phyloP scores from a whole-genome alignment of 2,113 vertebrate species.

The Ptilorrhoa leucosticta region DNA sequence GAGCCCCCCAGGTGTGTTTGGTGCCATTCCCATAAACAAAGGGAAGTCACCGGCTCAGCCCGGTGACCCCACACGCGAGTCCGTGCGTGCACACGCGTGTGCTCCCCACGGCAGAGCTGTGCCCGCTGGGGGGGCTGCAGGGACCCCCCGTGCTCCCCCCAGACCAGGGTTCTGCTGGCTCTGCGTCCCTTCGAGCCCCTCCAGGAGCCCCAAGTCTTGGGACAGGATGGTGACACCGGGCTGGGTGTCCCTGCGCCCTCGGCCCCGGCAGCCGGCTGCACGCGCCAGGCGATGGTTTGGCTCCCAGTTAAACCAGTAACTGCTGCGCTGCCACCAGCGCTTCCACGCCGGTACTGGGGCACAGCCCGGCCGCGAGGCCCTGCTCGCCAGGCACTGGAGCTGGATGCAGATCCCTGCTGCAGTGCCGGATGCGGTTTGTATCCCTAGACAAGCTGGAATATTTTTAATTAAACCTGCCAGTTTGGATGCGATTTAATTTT shows the following conservation, averaged over 20 bases:
- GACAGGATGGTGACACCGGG: not conserved
- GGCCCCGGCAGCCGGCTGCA: no score
- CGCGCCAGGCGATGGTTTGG: rapidly evolving
- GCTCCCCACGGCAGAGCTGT: rapidly evolving
- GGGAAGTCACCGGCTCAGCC: not conserved
- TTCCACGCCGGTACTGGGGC: rapidly evolving
- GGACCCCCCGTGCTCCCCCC: not conserved
- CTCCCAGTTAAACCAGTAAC: conserved; percentile 34
- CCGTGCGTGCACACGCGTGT: rapidly evolving
- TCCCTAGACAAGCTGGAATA: not conserved
- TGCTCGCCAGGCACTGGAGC: not conserved
- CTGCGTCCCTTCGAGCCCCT: rapidly evolving
- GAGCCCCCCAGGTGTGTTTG: not conserved
- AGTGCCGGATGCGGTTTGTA: not conserved
- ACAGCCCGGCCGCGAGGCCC: not conserved
- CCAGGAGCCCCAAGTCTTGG: not conserved
- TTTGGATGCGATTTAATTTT: conserved; percentile 34
- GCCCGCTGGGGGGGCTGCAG: rapidly evolving
- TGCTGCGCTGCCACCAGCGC: not conserved
- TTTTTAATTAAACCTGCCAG: conserved; percentile 59
- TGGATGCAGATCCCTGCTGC: conserved; percentile 32
- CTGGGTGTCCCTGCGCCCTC: not conserved
- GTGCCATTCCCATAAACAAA: not conserved
- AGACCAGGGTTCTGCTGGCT: rapidly evolving
- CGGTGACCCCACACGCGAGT: rapidly evolving